Percentiles rank a stretch among this genome's conserved stretches.
These are phyloP conservation scores for Heliornis fulica DNA, from an alignment of 2,113 vertebrate species.

Conservation along the genomic window DNA sequence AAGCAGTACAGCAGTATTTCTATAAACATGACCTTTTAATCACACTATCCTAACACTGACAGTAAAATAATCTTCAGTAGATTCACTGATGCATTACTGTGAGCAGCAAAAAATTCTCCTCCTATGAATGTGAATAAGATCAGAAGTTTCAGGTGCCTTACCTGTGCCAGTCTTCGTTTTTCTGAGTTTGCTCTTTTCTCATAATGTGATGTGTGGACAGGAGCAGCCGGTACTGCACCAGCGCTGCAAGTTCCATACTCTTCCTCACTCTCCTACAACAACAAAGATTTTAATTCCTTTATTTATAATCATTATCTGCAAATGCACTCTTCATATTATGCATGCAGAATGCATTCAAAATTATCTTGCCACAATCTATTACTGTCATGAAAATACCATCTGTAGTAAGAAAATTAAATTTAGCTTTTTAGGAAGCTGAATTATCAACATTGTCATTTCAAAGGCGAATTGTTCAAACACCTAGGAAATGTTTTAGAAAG, in stretches of 20 bases:
- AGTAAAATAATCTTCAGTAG: not conserved
- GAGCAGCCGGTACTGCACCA: conserved; percentile 44
- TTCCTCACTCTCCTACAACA: conserved; percentile 73
- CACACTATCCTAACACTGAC: not conserved
- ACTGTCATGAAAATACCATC: conserved; percentile 62
- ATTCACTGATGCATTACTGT: not conserved
- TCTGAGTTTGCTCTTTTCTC: conserved; percentile 51
- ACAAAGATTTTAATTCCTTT: conserved; percentile 20
- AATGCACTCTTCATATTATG: conserved; percentile 7
- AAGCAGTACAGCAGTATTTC: not conserved
- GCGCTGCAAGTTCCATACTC: conserved; percentile 55
- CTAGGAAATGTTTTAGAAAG: not conserved
- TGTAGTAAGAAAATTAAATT: conserved; percentile 30
- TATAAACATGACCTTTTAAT: not conserved
- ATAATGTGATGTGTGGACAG: conserved; percentile 27
- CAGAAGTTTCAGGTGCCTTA: conserved; percentile 22
- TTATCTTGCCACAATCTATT: conserved; percentile 38
- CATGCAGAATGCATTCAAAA: conserved; percentile 49
- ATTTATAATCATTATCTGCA: conserved; percentile 25
- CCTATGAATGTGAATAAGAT: not conserved
- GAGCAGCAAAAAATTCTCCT: not conserved
- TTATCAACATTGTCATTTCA: not conserved
- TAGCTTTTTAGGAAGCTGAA: not conserved
- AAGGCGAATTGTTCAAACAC: not conserved
- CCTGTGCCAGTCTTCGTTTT: conserved; percentile 69